Evolutionary conservation across 2,888 invertebrate species (phyloP), one percentile per base, ranked within the genome.

Genomic region (Cyaniris semiargus): DNA sequence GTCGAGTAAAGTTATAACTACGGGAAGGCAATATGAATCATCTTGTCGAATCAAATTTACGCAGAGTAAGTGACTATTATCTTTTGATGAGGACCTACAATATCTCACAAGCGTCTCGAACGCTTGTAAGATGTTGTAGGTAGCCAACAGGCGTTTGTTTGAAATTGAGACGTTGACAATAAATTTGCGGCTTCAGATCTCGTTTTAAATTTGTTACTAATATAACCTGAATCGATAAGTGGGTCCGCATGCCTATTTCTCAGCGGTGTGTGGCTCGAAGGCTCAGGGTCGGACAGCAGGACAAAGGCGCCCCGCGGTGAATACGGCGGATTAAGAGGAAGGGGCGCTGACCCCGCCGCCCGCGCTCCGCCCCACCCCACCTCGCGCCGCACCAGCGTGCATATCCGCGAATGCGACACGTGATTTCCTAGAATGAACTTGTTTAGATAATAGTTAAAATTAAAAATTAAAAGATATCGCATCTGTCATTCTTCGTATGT

Each of bases 251-350:
- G 78, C 75, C 82, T 83, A 80, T 56, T 71, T 75, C 48, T 76
- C 77, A 77, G 79, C 85, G 81, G 87, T 85, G 92, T 92, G 92
- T 90, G 90, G 88, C 88, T 88, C 87, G 85, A 84, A 82, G 83
- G 82, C 80, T 85, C 84, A 84, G 85, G 77, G 85, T 86, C 86
- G 83, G 89, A 88, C 91, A 86, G 88, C 87, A 87, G 86, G 85
- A 92, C 92, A 91, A 90, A 86, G 89, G 88, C 89, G 83, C 86
- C 92, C 91, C 88, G 91, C 83, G 72, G 91, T 83, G 86, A 80
- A 78, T 76, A 81, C 82, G 80, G 76, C 58, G 71, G 56, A 66
- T 38, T 58, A 56, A 58, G 34, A 76, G 71, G 53, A 58, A 31
- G 76, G 72, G 76, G 71, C 76, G 76, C 76, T 71, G 74, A 74